Percentiles rank a stretch among this genome's conserved stretches.
Conservation (phyloP, 2,888 invertebrate species). For the Xylota segnis region DNA sequence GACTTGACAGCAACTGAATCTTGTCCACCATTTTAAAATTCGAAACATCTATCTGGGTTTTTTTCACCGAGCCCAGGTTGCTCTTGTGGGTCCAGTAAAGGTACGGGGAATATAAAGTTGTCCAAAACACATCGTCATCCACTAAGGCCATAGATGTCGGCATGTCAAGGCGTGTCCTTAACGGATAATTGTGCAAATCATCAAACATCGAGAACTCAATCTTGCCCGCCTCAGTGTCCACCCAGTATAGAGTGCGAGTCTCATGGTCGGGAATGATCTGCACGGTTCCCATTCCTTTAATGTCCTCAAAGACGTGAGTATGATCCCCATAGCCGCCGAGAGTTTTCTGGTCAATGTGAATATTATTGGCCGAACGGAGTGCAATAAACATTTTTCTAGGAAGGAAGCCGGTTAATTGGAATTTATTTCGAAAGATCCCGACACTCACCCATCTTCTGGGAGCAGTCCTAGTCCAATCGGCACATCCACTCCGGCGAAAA, state of each 20-base stretch:
- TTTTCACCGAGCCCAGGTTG: slow-evolving; percentile 82
- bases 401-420: background rate
- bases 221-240: slow-evolving; percentile 88
- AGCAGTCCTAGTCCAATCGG: slow-evolving; percentile 89
- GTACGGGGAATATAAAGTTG: slow-evolving; percentile 85
- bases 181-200: slow-evolving; percentile 85
- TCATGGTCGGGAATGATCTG: slow-evolving; percentile 84
- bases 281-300: slow-evolving; percentile 82
- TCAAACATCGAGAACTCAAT: slow-evolving; percentile 88
- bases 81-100: slow-evolving; percentile 87
- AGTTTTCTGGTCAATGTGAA: slow-evolving; percentile 88
- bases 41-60: slow-evolving; percentile 80
- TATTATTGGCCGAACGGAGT: slow-evolving; percentile 83
- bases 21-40: slow-evolving; percentile 75
- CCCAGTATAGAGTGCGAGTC: slow-evolving; percentile 87
- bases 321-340: slow-evolving; percentile 87
- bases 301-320: slow-evolving; percentile 82
- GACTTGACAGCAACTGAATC: slow-evolving; percentile 79
- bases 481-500: slow-evolving; percentile 86
- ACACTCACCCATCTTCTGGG: slow-evolving; percentile 81
- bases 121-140: slow-evolving; percentile 90
- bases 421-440: background rate
- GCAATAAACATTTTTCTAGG: slow-evolving; percentile 88
- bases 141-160: slow-evolving; percentile 87
- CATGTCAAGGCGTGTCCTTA: slow-evolving; percentile 84